Base-by-base conservation (phyloP, 2,113 vertebrate genomes). In the Microtus pennsylvanicus region DNA sequence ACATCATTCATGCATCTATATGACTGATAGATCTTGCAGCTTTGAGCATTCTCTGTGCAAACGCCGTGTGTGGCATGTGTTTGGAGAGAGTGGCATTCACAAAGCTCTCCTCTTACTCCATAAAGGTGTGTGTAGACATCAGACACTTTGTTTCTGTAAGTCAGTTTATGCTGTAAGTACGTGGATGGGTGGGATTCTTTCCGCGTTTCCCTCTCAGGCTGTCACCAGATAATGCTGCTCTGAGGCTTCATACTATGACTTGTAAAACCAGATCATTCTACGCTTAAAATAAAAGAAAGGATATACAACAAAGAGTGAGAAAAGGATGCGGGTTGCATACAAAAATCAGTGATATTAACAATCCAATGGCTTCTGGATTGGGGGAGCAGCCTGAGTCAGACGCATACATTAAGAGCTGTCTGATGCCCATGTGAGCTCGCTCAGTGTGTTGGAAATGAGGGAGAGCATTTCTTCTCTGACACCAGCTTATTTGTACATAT, bases 371-470 rank as follows among this genome's bases (percentile, higher is more conserved):
- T 99, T 98, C 98, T 96, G 99, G 98, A 98, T 98, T 98, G 99
- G 98, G 99, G 99, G 98, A 99, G 99, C 99, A 99, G 99, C 98
- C 99, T 98, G 99, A 99, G 99, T 99, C 99, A 99, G 99, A 99
- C 99, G 99, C 99, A 99, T 99, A 99, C 98, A 99, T 99, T 99
- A 99, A 99, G 98, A 98, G 98, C 99, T 99, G 99, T 99, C 99
- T 99, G 99, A 99, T 99, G 99, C 98, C 98, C 98, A 98, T 98
- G 98, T 98, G 98, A 99, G 99, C 99, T 98, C 99, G 98, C 98
- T 98, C 98, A 98, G 83, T 98, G 98, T 98, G 2, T 98, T 99
- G 99, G 99, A 99, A 99, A 99, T 98, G 98, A 99, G 98, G 97
- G 98, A 98, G 98, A 98, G 99, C 98, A 98, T 98, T 98, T 98